Evolutionary conservation across 2,113 vertebrate genomes (phyloP).

Genomic region (Calypte anna): DNA sequence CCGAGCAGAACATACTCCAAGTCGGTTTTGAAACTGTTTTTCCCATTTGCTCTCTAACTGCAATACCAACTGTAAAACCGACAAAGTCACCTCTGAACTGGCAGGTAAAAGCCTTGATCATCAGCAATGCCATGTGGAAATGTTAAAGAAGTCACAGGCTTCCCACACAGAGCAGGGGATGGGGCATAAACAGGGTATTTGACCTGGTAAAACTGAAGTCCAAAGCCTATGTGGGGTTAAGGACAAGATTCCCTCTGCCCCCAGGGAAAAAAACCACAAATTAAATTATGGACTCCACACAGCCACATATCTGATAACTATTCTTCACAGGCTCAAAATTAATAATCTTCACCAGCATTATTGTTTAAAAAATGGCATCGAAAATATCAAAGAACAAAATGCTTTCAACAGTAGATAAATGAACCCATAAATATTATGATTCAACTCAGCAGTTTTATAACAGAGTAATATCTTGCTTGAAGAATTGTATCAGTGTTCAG

Average conservation of each 20-base stretch:
- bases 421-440: neutral
- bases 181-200: neutral
- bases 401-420: neutral
- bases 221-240: neutral
- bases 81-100: neutral
- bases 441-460: neutral
- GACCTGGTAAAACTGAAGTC: neutral
- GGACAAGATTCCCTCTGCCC: neutral
- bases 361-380: neutral
- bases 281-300: neutral
- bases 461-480: neutral
- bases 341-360: neutral
- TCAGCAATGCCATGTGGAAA: neutral
- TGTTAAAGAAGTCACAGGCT: neutral
- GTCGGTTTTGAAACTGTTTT: neutral
- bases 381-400: neutral
- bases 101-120: neutral
- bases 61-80: neutral
- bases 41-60: neutral
- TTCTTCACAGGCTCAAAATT: neutral
- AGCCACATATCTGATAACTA: neutral
- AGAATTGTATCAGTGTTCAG: neutral
- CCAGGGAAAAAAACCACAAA: neutral
- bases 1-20: neutral
- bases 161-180: neutral